Evolutionary conservation across 1,140 invertebrate genomes (phyloP).

Genomic region (Centruroides sculpturatus): DNA sequence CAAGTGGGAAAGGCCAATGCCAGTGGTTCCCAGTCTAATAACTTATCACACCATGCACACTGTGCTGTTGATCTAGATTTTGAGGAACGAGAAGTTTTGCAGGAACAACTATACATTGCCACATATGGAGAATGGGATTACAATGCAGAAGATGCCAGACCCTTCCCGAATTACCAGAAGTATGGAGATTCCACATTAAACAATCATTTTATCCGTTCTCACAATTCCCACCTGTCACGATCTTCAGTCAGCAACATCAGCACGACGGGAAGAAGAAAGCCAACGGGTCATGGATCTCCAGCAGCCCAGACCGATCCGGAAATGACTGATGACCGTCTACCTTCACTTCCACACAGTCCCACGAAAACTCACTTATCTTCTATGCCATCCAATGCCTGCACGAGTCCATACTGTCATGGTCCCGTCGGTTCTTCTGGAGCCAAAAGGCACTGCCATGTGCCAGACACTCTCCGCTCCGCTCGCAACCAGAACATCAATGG

Average conservation of each 20-base stretch:
- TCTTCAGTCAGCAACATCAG: background rate
- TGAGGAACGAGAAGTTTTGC: slow-evolving; percentile 20
- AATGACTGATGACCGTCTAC: too few species aligned
- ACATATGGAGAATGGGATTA: slow-evolving; percentile 2
- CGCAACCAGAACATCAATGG: too few species aligned
- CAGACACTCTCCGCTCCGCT: too few species aligned
- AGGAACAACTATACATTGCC: slow-evolving; percentile 9
- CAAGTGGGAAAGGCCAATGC: slow-evolving; percentile 10
- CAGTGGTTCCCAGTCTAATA: background rate
- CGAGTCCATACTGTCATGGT: too few species aligned
- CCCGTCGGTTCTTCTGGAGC: too few species aligned
- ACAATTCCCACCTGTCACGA: background rate
- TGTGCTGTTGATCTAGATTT: slow-evolving; percentile 21
- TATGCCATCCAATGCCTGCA: too few species aligned
- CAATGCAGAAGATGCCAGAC: background rate
- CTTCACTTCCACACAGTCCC: too few species aligned
- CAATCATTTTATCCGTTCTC: background rate
- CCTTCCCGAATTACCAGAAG: background rate
- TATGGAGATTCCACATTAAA: background rate
- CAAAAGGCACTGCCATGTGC: too few species aligned
- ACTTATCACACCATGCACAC: background rate
- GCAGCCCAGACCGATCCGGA: too few species aligned
- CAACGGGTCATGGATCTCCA: too few species aligned
- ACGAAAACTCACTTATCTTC: too few species aligned
- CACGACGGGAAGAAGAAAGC: background rate